Base-by-base conservation (phyloP, 2,888 invertebrate species). In the Helicoverpa assulta region DNA sequence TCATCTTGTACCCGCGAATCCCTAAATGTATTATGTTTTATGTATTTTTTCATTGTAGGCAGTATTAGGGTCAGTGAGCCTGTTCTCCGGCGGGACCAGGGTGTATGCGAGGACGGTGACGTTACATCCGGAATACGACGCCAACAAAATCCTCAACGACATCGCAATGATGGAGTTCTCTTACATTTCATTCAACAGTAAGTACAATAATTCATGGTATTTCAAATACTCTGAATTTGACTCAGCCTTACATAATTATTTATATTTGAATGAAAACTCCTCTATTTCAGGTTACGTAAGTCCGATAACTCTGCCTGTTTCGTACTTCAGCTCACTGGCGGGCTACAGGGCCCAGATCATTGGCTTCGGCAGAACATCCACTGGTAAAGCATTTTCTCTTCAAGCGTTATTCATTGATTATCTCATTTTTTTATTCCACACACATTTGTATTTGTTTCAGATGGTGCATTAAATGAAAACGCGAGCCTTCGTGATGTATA, bases 11-110 rank as follows among this genome's bases (percentile, higher is more conserved):
- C 26, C 26, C 4, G 26, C 26, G 26, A 26, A 26, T 26, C 4
- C 26, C 26, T 26, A 26, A 26, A 26, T 26, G 26, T 26, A 26
- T 26, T 26, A 26, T 40, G 12, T 40, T 14, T 37, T 8, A 37
- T 18, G n/a, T n/a, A 0, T 19, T 52, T 10, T 33, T 8, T 8
- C 10, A 33, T 54, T 29, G 12, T 18, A 75, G 74, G 74, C 72
- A 21, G 78, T 78, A 2, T 56, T 78, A 21, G 74, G 74, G 8
- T 52, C 74, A 1, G 63, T 51, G 6, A 61, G 5, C 29, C 21
- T 75, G 26, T 75, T 78, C 53, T 54, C 56, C 18, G 74, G 78
- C 18, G 74, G 74, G 0, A 61, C 57, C 7, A 65, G 74, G n/a
- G 58, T 54, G 51, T 65, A 51, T 16, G 66, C 78, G 0, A 1